phyloP scores from a whole-genome alignment of 2,888 invertebrate genomes.

The Allygus modestus region DNA sequence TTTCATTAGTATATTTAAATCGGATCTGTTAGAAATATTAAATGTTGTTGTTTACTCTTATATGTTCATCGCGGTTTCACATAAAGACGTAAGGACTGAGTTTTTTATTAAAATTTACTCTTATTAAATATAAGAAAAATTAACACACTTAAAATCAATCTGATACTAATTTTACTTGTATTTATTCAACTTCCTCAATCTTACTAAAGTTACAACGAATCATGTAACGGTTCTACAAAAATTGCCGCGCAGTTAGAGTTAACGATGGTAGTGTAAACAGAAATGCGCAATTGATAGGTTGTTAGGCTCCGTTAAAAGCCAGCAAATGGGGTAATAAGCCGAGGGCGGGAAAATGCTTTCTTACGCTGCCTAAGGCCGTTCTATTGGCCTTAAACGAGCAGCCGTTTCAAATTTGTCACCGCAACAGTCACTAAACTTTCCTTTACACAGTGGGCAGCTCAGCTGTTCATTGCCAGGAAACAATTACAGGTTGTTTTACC shows the following conservation, averaged over 20 bases:
- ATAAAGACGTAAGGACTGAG: too few relatives aligned
- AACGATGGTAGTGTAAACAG: slow-evolving; percentile 7
- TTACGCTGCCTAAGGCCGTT: slow-evolving; percentile 29
- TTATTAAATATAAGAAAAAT: too few relatives aligned
- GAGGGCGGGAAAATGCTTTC: background rate
- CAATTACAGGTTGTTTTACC: background rate
- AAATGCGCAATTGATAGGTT: slow-evolving; percentile 41
- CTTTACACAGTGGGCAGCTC: background rate
- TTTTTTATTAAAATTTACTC: too few relatives aligned
- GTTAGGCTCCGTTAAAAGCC: slow-evolving; percentile 30
- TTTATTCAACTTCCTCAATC: too few relatives aligned
- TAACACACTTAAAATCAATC: too few relatives aligned
- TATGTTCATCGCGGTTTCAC: too few relatives aligned
- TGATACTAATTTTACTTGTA: too few relatives aligned
- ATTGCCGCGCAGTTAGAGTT: too few relatives aligned
- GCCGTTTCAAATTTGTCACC: slow-evolving; percentile 28
- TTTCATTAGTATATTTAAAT: too few relatives aligned
- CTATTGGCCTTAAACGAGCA: slow-evolving; percentile 28
- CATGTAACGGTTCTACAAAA: background rate
- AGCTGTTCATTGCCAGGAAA: background rate
- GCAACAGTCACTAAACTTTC: slow-evolving; percentile 17
- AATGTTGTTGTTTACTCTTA: too few relatives aligned
- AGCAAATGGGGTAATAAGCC: slow-evolving; percentile 25
- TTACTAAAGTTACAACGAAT: background rate
- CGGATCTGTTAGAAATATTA: too few relatives aligned